phyloP scores from a whole-genome alignment of 2,797 vertebrate genomes.

The Caiman crocodilus region DNA sequence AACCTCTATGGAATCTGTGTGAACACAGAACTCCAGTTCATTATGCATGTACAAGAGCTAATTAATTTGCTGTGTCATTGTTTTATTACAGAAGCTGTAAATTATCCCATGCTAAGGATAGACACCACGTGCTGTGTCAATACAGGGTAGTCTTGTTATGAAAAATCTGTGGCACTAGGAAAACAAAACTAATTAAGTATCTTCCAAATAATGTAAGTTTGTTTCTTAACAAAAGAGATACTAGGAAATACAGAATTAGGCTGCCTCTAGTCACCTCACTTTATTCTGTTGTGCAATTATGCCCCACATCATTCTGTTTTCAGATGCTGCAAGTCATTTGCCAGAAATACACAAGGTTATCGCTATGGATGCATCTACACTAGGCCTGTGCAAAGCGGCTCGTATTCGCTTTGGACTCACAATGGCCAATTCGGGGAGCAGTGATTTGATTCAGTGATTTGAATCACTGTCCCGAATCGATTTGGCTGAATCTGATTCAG shows the following conservation, averaged over 20 bases:
- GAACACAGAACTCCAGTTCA: not conserved
- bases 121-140: fast-evolving
- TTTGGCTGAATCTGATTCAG: no score
- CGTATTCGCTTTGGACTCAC: no score
- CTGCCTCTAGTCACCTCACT: not conserved
- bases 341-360: not conserved
- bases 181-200: not conserved
- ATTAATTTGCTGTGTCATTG: not conserved
- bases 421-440: no score
- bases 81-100: not conserved
- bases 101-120: not conserved
- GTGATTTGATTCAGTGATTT: no score
- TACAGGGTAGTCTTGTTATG: not conserved
- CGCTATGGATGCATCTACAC: no score
- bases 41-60: slow-evolving; percentile 20
- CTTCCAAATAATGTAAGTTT: not conserved
- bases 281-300: not conserved
- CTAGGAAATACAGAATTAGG: not conserved
- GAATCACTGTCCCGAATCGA: no score
- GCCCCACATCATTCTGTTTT: not conserved
- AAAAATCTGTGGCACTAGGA: not conserved
- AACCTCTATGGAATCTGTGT: not conserved
- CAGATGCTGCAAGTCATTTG: not conserved
- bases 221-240: not conserved
- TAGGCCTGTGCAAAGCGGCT: no score